Conservation (phyloP, 2,888 invertebrate genomes). For the Esperia sulphurella region DNA sequence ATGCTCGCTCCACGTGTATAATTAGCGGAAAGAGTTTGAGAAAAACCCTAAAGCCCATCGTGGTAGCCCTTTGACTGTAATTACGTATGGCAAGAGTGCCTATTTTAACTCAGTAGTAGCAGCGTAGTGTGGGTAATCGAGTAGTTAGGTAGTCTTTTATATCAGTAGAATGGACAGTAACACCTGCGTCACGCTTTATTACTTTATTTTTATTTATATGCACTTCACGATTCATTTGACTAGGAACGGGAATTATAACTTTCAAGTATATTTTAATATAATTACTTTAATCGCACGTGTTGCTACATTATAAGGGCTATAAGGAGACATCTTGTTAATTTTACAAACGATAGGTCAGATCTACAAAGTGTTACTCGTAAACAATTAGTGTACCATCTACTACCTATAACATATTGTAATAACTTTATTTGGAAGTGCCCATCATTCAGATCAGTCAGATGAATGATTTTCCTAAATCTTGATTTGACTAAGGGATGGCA, state of each 20-base stretch:
- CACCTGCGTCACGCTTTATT: constrained; percentile 53
- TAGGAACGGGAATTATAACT: neutral
- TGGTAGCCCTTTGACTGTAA: constrained; percentile 10
- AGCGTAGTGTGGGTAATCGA: neutral
- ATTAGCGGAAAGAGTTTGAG: constrained; percentile 15
- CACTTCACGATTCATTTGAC: constrained; percentile 10
- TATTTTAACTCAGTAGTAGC: neutral
- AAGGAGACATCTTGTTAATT: neutral
- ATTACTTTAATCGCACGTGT: neutral
- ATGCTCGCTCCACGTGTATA: constrained; percentile 12
- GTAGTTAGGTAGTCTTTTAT: neutral
- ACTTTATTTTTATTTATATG: constrained; percentile 43
- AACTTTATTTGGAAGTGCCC: no score
- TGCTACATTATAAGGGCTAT: neutral
- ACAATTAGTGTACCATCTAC: no score
- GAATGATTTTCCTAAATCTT: no score
- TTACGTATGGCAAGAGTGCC: neutral
- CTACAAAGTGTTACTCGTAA: no score
- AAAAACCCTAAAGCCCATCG: constrained; percentile 11
- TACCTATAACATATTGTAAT: no score
- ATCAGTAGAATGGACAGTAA: constrained; percentile 10
- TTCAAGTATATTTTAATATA: neutral
- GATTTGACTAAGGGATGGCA: no score
- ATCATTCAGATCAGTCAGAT: no score
- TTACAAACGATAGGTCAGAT: neutral